Conservation (phyloP, 2,888 invertebrate species). For the Thera britannica region DNA sequence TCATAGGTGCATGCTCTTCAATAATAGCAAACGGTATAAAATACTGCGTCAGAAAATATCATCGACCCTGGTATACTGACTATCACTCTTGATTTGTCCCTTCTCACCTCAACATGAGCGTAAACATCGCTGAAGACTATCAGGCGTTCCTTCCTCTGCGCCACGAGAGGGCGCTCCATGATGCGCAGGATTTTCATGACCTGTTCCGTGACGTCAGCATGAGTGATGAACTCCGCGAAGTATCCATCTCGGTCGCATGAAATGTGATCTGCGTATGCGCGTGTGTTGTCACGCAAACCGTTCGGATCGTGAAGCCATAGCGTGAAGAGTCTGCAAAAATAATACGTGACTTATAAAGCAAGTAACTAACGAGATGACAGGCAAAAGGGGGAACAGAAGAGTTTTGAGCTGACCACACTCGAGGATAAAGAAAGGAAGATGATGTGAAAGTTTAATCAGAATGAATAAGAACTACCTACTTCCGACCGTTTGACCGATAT, state of each 20-base stretch:
- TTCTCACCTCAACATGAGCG: slow-evolving; percentile 71
- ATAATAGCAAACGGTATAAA: too few species aligned
- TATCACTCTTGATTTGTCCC: neutral
- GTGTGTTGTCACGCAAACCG: slow-evolving; percentile 71
- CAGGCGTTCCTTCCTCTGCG: slow-evolving; percentile 62
- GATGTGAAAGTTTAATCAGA: too few species aligned
- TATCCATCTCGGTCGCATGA: slow-evolving; percentile 72
- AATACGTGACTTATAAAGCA: too few species aligned
- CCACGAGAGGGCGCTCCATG: slow-evolving; percentile 72
- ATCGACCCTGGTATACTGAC: too few species aligned
- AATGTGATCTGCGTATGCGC: slow-evolving; percentile 57
- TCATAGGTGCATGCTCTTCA: neutral
- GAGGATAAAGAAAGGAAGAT: too few species aligned
- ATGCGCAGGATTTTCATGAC: slow-evolving; percentile 68
- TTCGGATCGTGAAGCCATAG: slow-evolving; percentile 74
- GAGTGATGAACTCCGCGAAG: slow-evolving; percentile 70
- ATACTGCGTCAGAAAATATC: too few species aligned
- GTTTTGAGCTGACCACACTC: too few species aligned
- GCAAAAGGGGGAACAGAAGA: neutral
- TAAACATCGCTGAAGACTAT: slow-evolving; percentile 73
- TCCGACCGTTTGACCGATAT: neutral
- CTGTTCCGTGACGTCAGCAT: slow-evolving; percentile 73
- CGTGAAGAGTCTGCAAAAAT: slow-evolving; percentile 60
- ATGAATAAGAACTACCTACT: too few species aligned
- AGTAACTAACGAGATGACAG: neutral